A percentile compares a stretch with the other conserved stretches of the same genome.
phyloP scores from a whole-genome alignment of 2,888 invertebrate genomes.

The Lypha dubia region DNA sequence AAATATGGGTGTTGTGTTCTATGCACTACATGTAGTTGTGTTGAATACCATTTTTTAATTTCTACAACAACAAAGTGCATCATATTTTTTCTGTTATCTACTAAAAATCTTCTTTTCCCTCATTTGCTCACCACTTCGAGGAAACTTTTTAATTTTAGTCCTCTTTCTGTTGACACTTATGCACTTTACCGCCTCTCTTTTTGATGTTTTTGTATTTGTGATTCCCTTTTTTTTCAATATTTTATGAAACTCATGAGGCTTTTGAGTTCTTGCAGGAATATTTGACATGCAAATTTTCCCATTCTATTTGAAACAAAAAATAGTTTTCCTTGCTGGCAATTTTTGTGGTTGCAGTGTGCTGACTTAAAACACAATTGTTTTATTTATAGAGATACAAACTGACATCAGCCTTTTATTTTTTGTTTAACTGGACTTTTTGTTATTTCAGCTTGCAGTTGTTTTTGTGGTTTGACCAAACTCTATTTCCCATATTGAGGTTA shows the following conservation, averaged over 20 bases:
- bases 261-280: conserved; percentile 38
- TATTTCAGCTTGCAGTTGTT: conserved; percentile 14
- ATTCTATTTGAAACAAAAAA: conserved; percentile 3
- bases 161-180: conserved; percentile 68
- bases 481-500: conserved; percentile 46
- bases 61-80: conserved; percentile 59
- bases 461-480: conserved; percentile 47
- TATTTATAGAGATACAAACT: conserved; percentile 37
- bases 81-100: conserved; percentile 37
- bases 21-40: conserved; percentile 4
- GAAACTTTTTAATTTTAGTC: conserved; percentile 43
- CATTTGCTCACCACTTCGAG: conserved; percentile 14
- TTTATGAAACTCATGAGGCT: conserved; percentile 7
- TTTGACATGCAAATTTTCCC: conserved; percentile 64
- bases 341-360: conserved; percentile 24
- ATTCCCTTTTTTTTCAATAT: background rate
- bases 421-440: conserved; percentile 19
- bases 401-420: conserved; percentile 6
- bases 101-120: conserved; percentile 12
- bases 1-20: background rate
- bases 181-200: conserved; percentile 66
- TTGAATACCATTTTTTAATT: conserved; percentile 52
- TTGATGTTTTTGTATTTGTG: conserved; percentile 33
- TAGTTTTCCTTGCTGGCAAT: conserved; percentile 26
- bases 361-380: conserved; percentile 39